Conservation (phyloP, 2,113 vertebrate genomes). For the Lophochroa leadbeateri region DNA sequence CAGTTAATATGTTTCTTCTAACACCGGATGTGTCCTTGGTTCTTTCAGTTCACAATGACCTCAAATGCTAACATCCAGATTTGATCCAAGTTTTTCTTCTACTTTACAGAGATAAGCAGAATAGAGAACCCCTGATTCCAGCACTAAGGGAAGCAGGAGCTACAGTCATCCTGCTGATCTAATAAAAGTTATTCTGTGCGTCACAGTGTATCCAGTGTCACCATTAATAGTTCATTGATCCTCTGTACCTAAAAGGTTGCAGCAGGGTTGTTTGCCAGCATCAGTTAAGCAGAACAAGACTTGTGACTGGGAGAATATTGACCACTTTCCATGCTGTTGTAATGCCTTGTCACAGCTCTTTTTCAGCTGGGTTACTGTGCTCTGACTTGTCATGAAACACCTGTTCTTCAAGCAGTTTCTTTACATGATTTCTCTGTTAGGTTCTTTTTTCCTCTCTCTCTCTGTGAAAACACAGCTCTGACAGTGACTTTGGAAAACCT, state of each 20-base stretch:
- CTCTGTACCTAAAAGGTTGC: neutral
- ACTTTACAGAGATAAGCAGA: neutral
- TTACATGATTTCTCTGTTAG: neutral
- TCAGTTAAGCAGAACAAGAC: neutral
- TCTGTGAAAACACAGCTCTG: neutral
- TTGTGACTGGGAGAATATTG: neutral
- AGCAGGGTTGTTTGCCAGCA: neutral
- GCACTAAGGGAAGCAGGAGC: neutral
- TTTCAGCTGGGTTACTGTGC: neutral
- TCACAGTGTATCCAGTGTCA: neutral
- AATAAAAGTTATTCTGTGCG: neutral
- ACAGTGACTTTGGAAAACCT: neutral
- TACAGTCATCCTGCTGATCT: neutral
- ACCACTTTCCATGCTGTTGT: neutral
- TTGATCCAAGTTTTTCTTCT: neutral
- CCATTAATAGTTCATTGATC: neutral
- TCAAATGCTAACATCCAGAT: neutral
- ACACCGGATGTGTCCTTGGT: neutral
- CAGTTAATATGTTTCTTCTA: conserved; percentile 22
- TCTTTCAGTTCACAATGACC: neutral
- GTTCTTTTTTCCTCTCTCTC: neutral
- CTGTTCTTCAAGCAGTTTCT: neutral
- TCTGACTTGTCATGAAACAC: neutral
- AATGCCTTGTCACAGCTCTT: neutral
- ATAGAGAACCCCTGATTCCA: neutral